A percentile compares a stretch with the other conserved stretches of the same genome.
phyloP scores from a whole-genome alignment of 1,140 invertebrate genomes.

The Metopolophium dirhodum region DNA sequence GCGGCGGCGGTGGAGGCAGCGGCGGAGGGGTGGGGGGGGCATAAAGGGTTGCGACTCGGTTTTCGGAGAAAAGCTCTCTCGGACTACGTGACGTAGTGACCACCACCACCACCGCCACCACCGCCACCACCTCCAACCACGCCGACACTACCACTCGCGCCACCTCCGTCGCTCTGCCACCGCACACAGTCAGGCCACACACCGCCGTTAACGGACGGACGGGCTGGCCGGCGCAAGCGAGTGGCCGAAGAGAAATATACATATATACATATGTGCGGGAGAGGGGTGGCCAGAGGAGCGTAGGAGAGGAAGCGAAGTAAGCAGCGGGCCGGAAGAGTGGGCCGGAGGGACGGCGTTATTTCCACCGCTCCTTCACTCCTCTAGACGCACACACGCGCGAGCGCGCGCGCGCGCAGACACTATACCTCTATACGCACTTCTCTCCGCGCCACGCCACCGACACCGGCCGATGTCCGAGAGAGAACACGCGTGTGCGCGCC shows the following conservation, averaged over 20 bases:
- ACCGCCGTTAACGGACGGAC: slow-evolving; percentile 2
- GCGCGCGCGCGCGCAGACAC: neutral
- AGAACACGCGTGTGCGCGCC: slow-evolving; percentile 50
- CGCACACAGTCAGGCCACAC: neutral
- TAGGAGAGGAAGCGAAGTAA: slow-evolving; percentile 4
- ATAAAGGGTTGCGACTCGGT: slow-evolving; percentile 57
- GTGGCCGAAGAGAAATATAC: slow-evolving; percentile 21
- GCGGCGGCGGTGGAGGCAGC: neutral
- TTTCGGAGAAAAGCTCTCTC: slow-evolving; percentile 53
- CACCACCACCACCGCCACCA: neutral
- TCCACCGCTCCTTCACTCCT: neutral
- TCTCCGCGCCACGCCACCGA: slow-evolving; percentile 37
- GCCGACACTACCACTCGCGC: neutral
- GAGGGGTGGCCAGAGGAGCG: too few relatives aligned
- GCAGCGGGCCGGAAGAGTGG: slow-evolving; percentile 14
- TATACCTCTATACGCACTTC: neutral
- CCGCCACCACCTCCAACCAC: neutral
- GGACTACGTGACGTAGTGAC: slow-evolving; percentile 57
- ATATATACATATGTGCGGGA: neutral
- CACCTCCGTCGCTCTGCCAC: neutral
- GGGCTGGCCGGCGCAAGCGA: slow-evolving; percentile 14
- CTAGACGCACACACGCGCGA: neutral
- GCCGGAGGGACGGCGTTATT: neutral
- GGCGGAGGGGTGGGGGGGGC: neutral
- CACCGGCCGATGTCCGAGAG: slow-evolving; percentile 55